phyloP scores from a whole-genome alignment of 2,113 vertebrate genomes.

The Oncorhynchus clarkii region DNA sequence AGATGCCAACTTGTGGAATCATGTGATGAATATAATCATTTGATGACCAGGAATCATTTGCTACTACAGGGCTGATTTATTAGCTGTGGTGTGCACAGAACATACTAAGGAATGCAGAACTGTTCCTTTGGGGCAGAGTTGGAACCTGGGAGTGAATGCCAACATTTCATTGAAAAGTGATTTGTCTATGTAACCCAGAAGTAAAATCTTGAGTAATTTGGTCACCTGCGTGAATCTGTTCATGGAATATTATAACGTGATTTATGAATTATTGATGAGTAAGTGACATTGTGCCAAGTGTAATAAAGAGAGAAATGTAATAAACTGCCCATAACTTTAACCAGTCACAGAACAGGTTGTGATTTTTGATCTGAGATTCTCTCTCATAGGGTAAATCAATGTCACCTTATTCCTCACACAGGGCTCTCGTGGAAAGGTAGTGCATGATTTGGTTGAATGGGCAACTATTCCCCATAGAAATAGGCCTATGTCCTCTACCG shows the following conservation, averaged over 20 bases:
- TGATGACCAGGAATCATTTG: not conserved
- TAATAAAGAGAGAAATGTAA: not conserved
- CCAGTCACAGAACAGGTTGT: not conserved
- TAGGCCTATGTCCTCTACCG: too few species aligned
- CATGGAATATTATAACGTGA: not conserved
- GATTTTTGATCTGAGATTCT: not conserved
- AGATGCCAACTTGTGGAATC: not conserved
- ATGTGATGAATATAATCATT: not conserved
- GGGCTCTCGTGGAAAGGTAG: too few species aligned
- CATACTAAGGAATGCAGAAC: not conserved
- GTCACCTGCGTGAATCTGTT: too few species aligned
- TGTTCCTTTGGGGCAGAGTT: not conserved
- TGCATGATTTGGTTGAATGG: too few species aligned
- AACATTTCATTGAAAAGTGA: not conserved
- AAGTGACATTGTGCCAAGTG: too few species aligned
- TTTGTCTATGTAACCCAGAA: not conserved
- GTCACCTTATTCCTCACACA: too few species aligned
- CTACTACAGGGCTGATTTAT: not conserved
- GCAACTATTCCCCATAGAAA: too few species aligned
- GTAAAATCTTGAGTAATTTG: not conserved
- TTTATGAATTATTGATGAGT: not conserved
- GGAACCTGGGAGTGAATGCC: not conserved
- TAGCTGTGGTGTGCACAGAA: not conserved
- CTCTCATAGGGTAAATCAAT: not conserved
- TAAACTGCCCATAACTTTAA: too few species aligned